Evolutionary conservation across 2,113 vertebrate species (phyloP).

Genomic region (Xerus inauris): DNA sequence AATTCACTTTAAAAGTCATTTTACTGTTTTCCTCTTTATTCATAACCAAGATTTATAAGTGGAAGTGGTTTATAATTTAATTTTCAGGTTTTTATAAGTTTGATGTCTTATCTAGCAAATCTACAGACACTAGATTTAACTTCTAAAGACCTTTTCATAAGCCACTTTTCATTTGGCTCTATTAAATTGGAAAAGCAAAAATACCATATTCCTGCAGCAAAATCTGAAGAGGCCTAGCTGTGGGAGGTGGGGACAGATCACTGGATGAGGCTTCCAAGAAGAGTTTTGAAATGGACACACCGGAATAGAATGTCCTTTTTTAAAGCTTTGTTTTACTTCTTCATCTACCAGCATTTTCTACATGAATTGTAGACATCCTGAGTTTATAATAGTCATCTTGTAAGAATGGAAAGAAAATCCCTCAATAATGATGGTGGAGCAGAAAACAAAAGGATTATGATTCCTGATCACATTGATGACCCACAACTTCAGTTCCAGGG

Average conservation of each 20-base stretch:
- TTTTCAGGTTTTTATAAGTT: too few relatives aligned
- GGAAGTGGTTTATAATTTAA: background rate
- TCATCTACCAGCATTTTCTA: background rate
- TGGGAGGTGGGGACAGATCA: background rate
- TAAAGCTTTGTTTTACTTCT: background rate
- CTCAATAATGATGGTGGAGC: too few relatives aligned
- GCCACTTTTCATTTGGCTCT: background rate
- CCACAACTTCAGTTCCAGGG: too few relatives aligned
- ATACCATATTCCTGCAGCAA: too few relatives aligned
- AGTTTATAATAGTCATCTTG: background rate
- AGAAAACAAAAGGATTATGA: background rate
- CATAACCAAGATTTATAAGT: background rate
- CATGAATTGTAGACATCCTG: background rate
- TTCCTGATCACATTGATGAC: background rate
- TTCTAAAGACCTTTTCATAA: background rate
- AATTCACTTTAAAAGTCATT: background rate
- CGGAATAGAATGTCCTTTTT: background rate
- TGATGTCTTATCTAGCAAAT: too few relatives aligned
- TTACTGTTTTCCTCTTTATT: background rate
- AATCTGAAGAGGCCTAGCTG: too few relatives aligned
- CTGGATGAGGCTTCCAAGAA: too few relatives aligned
- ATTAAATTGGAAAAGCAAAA: background rate
- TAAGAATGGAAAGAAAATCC: background rate
- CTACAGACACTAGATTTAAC: too few relatives aligned
- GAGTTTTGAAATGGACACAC: background rate